phyloP scores from a whole-genome alignment of 2,888 invertebrate genomes.

The Autographa gamma region DNA sequence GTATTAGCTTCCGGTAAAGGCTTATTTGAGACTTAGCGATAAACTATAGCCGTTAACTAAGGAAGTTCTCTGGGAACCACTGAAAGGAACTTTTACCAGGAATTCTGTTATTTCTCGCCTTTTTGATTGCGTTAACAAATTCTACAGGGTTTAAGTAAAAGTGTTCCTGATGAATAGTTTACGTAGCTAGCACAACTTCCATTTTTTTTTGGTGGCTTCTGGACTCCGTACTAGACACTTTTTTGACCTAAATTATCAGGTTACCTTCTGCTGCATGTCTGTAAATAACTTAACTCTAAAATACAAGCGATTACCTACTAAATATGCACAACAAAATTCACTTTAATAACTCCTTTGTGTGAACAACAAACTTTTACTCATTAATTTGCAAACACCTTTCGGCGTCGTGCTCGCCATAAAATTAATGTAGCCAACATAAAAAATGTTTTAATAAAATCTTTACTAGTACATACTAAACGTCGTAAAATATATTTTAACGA shows the following conservation, averaged over 20 bases:
- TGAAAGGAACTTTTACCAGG: too few relatives aligned
- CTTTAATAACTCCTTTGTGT: slow-evolving; percentile 25
- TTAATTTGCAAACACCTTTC: slow-evolving; percentile 36
- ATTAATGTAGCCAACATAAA: slow-evolving; percentile 35
- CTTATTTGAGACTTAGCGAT: not conserved
- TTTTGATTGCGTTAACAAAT: too few relatives aligned
- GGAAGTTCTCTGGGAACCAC: too few relatives aligned
- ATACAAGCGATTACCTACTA: not conserved
- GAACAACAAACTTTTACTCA: slow-evolving; percentile 33
- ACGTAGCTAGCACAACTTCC: too few relatives aligned
- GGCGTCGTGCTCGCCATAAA: slow-evolving; percentile 40
- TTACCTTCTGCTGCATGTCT: not conserved
- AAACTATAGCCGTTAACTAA: too few relatives aligned
- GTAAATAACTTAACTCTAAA: not conserved
- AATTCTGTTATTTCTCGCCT: too few relatives aligned
- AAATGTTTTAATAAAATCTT: slow-evolving; percentile 29
- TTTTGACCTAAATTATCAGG: too few relatives aligned
- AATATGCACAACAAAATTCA: not conserved
- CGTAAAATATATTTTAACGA: slow-evolving; percentile 46
- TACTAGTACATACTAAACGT: slow-evolving; percentile 14
- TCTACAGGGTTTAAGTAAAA: too few relatives aligned
- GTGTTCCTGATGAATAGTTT: too few relatives aligned
- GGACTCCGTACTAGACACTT: too few relatives aligned
- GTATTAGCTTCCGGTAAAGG: not conserved
- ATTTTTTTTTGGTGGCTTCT: too few relatives aligned